Conservation (phyloP, 2,888 invertebrate genomes). For the Brachynemurus nebulosus region DNA sequence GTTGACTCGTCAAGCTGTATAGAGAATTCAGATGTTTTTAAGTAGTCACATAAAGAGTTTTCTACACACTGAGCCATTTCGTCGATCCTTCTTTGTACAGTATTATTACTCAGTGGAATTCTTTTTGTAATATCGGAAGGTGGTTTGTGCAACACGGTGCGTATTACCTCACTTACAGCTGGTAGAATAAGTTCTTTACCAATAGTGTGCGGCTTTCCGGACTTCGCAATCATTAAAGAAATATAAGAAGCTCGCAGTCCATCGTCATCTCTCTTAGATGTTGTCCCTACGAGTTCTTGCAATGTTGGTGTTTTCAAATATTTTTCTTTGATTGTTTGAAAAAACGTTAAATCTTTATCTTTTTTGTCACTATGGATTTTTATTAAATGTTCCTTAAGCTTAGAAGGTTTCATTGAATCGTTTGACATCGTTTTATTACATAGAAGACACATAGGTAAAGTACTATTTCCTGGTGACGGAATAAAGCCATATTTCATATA, state of each 20-base stretch:
- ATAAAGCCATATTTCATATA: not conserved
- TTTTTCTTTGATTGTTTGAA: conserved; percentile 7
- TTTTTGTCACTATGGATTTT: not conserved
- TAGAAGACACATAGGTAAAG: conserved; percentile 2
- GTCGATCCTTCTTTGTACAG: conserved; percentile 20
- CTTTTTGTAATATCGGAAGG: conserved; percentile 21
- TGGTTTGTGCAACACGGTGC: conserved; percentile 23
- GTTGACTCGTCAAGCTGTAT: conserved; percentile 19
- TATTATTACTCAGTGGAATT: conserved; percentile 25
- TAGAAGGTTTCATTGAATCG: not conserved
- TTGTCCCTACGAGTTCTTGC: not conserved
- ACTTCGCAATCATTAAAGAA: conserved; percentile 21
- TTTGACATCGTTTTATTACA: not conserved
- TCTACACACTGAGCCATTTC: conserved; percentile 12
- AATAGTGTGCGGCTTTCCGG: conserved; percentile 23
- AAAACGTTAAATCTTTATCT: conserved; percentile 4
- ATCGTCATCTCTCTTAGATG: conserved; percentile 15
- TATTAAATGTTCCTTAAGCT: not conserved
- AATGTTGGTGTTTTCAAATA: conserved; percentile 4
- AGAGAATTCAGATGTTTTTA: conserved; percentile 16
- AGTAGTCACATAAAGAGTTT: conserved; percentile 12
- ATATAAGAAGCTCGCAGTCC: conserved; percentile 20
- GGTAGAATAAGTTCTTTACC: conserved; percentile 25
- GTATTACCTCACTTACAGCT: conserved; percentile 23
- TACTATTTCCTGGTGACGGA: not conserved